Conservation (phyloP, 2,113 vertebrate species). For the Microcebus ravelobensis region DNA sequence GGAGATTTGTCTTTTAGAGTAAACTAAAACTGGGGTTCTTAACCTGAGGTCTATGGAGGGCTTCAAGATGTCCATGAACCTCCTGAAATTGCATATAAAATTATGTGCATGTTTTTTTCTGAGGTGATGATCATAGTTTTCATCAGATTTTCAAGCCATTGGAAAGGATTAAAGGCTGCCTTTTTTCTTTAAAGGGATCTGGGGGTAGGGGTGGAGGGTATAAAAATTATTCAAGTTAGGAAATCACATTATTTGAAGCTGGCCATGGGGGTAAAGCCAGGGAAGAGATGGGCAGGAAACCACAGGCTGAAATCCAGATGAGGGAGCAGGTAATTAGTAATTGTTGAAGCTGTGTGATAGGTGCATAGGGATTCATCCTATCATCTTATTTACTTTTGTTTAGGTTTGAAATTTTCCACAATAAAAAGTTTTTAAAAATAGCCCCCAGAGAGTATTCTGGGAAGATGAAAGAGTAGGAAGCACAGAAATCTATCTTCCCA, state of each 20-base stretch:
- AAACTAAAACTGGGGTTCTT: background rate
- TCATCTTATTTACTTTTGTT: background rate
- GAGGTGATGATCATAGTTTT: background rate
- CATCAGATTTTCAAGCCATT: background rate
- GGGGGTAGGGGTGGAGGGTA: rapidly evolving
- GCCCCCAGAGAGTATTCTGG: too few species aligned
- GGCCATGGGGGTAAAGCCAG: background rate
- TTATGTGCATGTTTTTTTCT: background rate
- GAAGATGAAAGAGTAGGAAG: too few species aligned
- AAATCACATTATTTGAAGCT: background rate
- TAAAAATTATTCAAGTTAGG: background rate
- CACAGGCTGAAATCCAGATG: background rate
- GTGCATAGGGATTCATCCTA: background rate
- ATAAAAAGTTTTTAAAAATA: too few species aligned
- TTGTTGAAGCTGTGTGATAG: background rate
- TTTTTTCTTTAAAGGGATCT: background rate
- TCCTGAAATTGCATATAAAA: background rate
- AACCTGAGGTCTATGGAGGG: background rate
- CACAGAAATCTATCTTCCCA: too few species aligned
- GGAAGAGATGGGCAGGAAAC: background rate
- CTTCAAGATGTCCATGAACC: background rate
- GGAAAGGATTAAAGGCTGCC: background rate
- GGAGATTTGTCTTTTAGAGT: background rate
- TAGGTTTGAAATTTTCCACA: too few species aligned
- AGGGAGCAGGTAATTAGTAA: background rate